Conservation (phyloP, 1,140 invertebrate species). For the Orchesella cincta region DNA sequence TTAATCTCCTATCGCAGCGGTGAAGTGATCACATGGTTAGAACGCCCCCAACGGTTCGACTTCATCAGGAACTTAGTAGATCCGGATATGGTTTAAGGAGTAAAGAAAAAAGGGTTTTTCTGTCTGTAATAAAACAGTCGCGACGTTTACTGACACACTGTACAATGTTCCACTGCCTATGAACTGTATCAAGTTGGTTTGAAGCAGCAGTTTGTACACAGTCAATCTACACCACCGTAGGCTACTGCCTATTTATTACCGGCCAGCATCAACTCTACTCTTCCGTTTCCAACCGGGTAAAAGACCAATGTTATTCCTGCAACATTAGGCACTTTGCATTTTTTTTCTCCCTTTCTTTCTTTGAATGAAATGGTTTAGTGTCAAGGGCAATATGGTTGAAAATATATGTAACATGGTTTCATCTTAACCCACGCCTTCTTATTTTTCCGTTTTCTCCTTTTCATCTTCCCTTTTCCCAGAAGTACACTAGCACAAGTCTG, state of each 20-base stretch:
- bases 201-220: not conserved
- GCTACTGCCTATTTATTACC: not conserved
- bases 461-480: not conserved
- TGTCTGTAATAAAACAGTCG: too few relatives aligned
- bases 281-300: too few relatives aligned
- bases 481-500: not conserved
- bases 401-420: constrained; percentile 6
- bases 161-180: too few relatives aligned
- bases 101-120: too few relatives aligned
- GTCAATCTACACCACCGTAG: not conserved
- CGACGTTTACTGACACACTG: too few relatives aligned
- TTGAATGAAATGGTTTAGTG: not conserved
- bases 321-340: not conserved
- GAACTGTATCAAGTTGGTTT: too few relatives aligned
- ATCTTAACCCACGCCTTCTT: not conserved
- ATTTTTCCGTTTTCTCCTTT: not conserved
- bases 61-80: too few relatives aligned
- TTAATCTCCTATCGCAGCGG: too few relatives aligned
- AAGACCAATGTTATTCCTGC: not conserved
- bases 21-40: too few relatives aligned
- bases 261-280: not conserved
- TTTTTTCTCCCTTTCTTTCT: not conserved
- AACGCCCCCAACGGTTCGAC: too few relatives aligned
- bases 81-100: too few relatives aligned
- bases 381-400: not conserved